Conservation (phyloP, 2,113 vertebrate genomes). For the Corvus cornix region DNA sequence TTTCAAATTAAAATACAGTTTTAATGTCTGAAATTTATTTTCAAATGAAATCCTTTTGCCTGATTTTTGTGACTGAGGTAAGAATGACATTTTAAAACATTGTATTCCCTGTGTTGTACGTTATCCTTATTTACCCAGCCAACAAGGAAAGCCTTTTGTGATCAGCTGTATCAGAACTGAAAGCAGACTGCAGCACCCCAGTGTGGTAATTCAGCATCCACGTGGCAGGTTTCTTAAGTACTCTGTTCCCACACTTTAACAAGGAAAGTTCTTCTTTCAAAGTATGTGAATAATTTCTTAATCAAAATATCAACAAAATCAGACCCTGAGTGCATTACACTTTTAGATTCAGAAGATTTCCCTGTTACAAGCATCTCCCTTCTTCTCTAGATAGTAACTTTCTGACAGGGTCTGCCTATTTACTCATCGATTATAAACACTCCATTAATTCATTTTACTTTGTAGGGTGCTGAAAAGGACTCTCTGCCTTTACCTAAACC, state of each 20-base stretch:
- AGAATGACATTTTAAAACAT: not conserved
- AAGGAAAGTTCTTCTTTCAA: not conserved
- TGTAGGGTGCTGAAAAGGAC: not conserved
- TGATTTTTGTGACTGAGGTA: not conserved
- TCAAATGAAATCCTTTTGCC: not conserved
- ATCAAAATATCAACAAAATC: not conserved
- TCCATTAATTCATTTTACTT: not conserved
- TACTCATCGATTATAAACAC: not conserved
- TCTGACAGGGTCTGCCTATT: not conserved
- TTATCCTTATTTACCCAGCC: not conserved
- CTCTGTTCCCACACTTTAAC: not conserved
- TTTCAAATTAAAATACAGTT: not conserved
- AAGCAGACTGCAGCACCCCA: slow-evolving; percentile 59
- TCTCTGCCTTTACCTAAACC: not conserved
- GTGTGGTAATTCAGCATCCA: slow-evolving; percentile 30
- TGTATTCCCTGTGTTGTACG: not conserved
- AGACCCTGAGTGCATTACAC: not conserved
- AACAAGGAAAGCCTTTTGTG: not conserved
- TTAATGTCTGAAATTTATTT: not conserved
- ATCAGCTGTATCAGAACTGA: not conserved
- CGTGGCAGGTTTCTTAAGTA: not conserved
- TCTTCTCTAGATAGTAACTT: not conserved
- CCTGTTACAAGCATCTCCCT: not conserved
- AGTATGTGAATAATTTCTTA: not conserved
- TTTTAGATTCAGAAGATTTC: not conserved